A percentile compares a stretch with the other conserved stretches of the same genome.
Evolutionary conservation across 2,797 vertebrate species (phyloP).

Genomic region (Nothura maculosa): DNA sequence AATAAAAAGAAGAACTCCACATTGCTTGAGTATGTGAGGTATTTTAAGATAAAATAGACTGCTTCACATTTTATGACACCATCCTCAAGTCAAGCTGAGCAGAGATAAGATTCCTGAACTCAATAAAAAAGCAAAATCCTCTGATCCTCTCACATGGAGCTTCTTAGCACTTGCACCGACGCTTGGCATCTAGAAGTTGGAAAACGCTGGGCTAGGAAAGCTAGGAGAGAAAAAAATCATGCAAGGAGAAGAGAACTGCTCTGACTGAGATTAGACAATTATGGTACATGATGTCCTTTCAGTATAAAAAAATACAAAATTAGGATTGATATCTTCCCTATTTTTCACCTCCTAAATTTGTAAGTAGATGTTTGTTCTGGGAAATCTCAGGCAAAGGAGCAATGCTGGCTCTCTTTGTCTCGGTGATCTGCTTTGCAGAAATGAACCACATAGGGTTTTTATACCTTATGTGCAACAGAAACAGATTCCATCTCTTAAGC

Average conservation of each 20-base stretch:
- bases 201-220: not conserved
- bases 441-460: not conserved
- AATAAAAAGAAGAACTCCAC: not conserved
- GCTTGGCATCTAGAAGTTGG: not conserved
- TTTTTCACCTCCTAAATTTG: not conserved
- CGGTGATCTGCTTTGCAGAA: not conserved
- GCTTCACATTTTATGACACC: not conserved
- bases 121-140: not conserved
- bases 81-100: not conserved
- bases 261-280: not conserved
- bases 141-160: not conserved
- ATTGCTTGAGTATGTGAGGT: not conserved
- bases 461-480: not conserved
- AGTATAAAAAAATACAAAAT: not conserved
- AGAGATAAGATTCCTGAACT: not conserved
- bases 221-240: not conserved
- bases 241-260: not conserved
- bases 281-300: not conserved
- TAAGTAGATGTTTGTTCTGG: not conserved
- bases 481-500: not conserved
- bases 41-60: conserved; percentile 22
- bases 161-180: not conserved
- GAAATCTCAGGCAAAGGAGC: not conserved
- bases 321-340: not conserved
- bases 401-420: not conserved